A percentile compares a stretch with the other conserved stretches of the same genome.
Conservation (phyloP, 1,140 invertebrate genomes). For the Procambarus clarkii region DNA sequence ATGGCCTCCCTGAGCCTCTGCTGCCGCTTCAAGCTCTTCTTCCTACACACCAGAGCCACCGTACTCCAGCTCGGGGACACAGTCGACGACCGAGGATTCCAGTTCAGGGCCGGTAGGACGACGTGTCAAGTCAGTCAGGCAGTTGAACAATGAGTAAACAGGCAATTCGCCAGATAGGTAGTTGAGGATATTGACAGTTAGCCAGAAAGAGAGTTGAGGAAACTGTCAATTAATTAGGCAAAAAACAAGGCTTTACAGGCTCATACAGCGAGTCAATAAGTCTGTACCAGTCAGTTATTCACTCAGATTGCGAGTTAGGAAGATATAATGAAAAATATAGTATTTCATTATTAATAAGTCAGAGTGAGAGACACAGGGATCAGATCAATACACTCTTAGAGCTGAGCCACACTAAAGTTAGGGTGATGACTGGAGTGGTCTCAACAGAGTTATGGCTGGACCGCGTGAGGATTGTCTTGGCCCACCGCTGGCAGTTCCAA, state of each 20-base stretch:
- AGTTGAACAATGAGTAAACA: background rate
- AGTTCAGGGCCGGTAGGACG: background rate
- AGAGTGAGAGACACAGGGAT: no score
- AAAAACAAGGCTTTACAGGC: no score
- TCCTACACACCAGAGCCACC: slow-evolving; percentile 10
- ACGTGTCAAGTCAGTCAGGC: background rate
- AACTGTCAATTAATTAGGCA: no score
- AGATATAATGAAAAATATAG: no score
- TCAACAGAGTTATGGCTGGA: background rate
- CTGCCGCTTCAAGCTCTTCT: slow-evolving; percentile 37
- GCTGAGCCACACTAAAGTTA: background rate
- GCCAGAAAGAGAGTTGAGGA: no score
- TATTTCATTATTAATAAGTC: no score
- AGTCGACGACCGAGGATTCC: background rate
- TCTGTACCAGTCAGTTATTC: no score
- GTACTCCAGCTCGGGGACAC: slow-evolving; percentile 18
- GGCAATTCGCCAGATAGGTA: no score
- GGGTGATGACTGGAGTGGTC: background rate
- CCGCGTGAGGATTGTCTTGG: background rate
- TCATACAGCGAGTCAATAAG: no score
- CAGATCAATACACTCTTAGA: no score
- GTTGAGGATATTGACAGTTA: no score
- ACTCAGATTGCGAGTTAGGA: no score
- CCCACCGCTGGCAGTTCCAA: background rate
- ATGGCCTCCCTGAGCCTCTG: slow-evolving; percentile 29